A percentile compares a stretch with the other conserved stretches of the same genome.
phyloP scores from a whole-genome alignment of 2,797 vertebrate genomes.

The Pangasius krempfi region DNA sequence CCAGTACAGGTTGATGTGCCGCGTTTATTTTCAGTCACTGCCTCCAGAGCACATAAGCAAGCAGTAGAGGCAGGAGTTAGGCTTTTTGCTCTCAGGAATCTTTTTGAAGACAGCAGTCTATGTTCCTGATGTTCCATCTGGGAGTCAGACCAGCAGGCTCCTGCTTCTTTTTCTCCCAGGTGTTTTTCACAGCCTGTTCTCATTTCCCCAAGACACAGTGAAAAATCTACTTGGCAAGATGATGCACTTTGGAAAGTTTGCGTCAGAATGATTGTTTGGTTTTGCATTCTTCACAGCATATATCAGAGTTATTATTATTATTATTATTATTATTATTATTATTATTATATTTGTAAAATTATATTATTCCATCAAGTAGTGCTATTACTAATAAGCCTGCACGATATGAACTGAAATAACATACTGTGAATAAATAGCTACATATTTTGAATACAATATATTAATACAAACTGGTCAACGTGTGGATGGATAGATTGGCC shows the following conservation, averaged over 20 bases:
- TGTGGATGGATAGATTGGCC: not conserved
- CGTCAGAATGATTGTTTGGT: not conserved
- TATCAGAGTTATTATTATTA: not conserved
- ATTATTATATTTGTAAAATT: not conserved
- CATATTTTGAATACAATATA: not conserved
- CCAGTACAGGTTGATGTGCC: not conserved
- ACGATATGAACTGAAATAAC: not conserved
- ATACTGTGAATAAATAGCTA: not conserved
- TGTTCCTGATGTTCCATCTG: conserved; percentile 8
- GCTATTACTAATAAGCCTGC: not conserved
- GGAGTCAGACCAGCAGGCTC: not conserved
- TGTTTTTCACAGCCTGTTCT: conserved; percentile 36
- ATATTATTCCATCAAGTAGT: not conserved
- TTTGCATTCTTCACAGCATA: not conserved
- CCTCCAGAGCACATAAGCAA: not conserved
- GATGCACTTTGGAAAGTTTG: not conserved
- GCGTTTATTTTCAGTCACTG: not conserved
- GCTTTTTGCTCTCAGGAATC: not conserved
- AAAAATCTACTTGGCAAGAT: conserved; percentile 14
- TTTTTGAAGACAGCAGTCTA: conserved; percentile 1
- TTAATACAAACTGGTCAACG: not conserved
- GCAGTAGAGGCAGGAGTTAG: not conserved
- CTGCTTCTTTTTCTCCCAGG: not conserved
- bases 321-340: not conserved
- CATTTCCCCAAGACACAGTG: conserved; percentile 12